These are phyloP conservation scores for Anguilla megastoma DNA, from an alignment of 2,797 vertebrate genomes.

Conservation along the genomic window DNA sequence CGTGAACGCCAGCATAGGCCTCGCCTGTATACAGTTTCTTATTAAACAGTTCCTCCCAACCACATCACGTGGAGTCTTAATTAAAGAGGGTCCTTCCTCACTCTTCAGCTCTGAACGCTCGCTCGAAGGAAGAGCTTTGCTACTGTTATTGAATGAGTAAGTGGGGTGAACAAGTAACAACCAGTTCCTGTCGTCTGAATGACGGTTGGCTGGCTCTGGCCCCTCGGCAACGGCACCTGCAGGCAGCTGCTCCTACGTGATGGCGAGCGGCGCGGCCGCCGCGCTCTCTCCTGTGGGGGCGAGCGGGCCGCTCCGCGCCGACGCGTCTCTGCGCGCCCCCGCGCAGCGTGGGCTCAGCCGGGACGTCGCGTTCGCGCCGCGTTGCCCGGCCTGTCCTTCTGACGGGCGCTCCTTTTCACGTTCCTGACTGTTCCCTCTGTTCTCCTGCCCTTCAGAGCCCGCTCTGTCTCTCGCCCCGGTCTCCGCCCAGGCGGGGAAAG, in stretches of 20 bases:
- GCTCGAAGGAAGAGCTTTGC: constrained; percentile 27
- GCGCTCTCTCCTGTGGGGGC: neutral
- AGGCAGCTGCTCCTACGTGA: neutral
- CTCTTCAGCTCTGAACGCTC: neutral
- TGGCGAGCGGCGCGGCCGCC: constrained; percentile 1
- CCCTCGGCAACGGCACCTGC: neutral
- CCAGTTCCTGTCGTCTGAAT: constrained; percentile 17
- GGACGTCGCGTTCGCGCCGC: constrained; percentile 39
- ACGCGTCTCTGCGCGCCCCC: constrained; percentile 7
- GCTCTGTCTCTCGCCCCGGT: neutral
- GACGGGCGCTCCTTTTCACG: neutral
- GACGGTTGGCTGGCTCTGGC: neutral
- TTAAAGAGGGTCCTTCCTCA: neutral
- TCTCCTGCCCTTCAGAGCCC: neutral
- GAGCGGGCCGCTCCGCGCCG: neutral
- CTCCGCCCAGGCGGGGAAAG: neutral
- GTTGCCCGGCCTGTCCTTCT: neutral
- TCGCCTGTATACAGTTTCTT: neutral
- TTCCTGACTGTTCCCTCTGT: neutral
- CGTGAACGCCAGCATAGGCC: neutral
- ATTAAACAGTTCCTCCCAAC: neutral
- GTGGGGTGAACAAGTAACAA: constrained; percentile 20
- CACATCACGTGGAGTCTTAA: neutral
- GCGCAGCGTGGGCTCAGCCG: constrained; percentile 31
- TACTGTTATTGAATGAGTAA: constrained; percentile 34